Evolutionary conservation across 2,888 invertebrate species (phyloP).

Genomic region (Leucoma salicis): DNA sequence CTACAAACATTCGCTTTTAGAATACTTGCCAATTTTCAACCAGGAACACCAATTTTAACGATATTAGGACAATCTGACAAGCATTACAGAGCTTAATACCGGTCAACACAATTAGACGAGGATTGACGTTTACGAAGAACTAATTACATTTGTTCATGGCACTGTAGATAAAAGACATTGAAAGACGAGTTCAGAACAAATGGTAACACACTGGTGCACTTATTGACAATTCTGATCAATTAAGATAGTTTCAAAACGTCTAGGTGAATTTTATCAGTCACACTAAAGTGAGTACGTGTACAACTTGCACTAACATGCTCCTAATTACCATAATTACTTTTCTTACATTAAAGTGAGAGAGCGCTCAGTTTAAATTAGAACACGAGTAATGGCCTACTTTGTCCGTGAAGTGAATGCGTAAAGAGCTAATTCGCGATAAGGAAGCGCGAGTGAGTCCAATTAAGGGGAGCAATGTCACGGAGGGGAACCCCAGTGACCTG

Average conservation of each 20-base stretch:
- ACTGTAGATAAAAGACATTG: too few relatives aligned
- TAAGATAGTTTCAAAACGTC: too few relatives aligned
- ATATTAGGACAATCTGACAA: slow-evolving; percentile 50
- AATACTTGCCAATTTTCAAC: slow-evolving; percentile 56
- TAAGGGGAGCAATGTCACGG: slow-evolving; percentile 65
- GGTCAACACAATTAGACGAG: slow-evolving; percentile 36
- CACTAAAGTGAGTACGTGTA: too few relatives aligned
- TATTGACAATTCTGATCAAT: too few relatives aligned
- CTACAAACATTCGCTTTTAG: slow-evolving; percentile 56
- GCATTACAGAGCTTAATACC: slow-evolving; percentile 32
- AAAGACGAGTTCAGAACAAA: too few relatives aligned
- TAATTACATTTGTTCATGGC: too few relatives aligned
- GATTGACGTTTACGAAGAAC: slow-evolving; percentile 11
- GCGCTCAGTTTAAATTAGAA: slow-evolving; percentile 69
- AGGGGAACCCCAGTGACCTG: slow-evolving; percentile 46
- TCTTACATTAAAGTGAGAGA: slow-evolving; percentile 63
- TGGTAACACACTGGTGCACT: too few relatives aligned
- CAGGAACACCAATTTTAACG: slow-evolving; percentile 42
- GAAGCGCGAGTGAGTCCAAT: slow-evolving; percentile 65
- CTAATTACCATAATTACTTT: slow-evolving; percentile 74
- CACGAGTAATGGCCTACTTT: slow-evolving; percentile 67
- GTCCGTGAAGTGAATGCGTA: slow-evolving; percentile 67
- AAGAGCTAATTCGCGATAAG: slow-evolving; percentile 74
- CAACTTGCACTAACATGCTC: slow-evolving; percentile 58
- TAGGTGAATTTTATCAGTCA: too few relatives aligned